A percentile compares a stretch with the other conserved stretches of the same genome.
Evolutionary conservation across 2,888 invertebrate species (phyloP).

Genomic region (Actias luna): DNA sequence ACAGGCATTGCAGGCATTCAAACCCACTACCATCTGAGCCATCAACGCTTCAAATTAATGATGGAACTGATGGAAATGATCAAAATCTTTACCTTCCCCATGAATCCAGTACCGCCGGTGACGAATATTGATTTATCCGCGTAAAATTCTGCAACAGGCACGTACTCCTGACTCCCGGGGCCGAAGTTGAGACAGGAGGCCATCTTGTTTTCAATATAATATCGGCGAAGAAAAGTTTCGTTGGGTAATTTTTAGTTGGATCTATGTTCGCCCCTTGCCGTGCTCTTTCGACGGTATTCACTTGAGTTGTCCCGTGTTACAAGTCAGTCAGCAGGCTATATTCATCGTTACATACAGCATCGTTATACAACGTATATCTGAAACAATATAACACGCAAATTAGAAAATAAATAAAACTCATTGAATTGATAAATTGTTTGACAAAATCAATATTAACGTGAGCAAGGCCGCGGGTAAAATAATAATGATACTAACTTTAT

Average conservation of each 20-base stretch:
- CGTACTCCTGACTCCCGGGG: conserved; percentile 58
- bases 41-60: no score
- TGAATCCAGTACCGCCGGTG: conserved; percentile 93
- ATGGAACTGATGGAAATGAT: no score
- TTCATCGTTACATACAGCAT: conserved; percentile 39
- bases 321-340: conserved; percentile 20
- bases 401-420: not conserved
- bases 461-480: no score
- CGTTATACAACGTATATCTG: conserved; percentile 51
- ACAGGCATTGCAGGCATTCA: no score
- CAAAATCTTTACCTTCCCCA: conserved; percentile 95
- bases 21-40: no score
- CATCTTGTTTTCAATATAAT: conserved; percentile 45
- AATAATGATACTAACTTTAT: no score
- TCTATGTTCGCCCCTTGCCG: not conserved
- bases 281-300: not conserved
- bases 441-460: no score
- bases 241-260: not conserved
- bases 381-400: conserved; percentile 30
- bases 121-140: conserved; percentile 88
- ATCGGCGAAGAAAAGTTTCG: not conserved
- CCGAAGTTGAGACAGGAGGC: conserved; percentile 64
- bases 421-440: not conserved
- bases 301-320: not conserved
- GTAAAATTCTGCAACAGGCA: conserved; percentile 85